Base-by-base conservation (phyloP, 1,140 invertebrate species). In the Chymomyza costata region DNA sequence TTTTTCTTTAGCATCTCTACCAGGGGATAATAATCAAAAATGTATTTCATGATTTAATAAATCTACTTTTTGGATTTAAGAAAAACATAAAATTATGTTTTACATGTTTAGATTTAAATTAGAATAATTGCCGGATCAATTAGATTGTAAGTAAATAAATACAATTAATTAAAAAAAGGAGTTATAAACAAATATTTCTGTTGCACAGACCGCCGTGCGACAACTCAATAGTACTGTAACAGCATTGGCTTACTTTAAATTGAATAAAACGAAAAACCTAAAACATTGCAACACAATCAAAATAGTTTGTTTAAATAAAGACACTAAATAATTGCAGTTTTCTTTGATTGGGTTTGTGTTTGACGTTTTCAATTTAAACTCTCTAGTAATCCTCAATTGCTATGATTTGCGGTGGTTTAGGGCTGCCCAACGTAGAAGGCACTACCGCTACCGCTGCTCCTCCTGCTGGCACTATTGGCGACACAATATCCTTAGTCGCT, bases 381-480 rank as follows among this genome's bases (percentile, higher is more conserved):
- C 39, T n/a, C 59, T 82, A 83, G 52, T 83, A 82, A 55, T 81
- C 76, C 51, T 84, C 82, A 73, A 84, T 67, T 59, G 73, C 74
- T 66, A 84, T 82, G 55, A 84, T 84, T 63, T 84, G 82, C 78
- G 82, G 82, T 84, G 73, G 78, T 73, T 84, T 84, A 43, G 73
- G 61, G 54, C 68, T 51, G 49, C 48, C 57, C 30, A 56, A 40
- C 53, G 60, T 49, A 54, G 48, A 30, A 15, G 28, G 15, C 31
- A 18, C 18, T 28, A 38, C 53, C 30, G 52, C 46, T 37, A 44
- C 51, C 39, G 38, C 18, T 45, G 49, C 38, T 34, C 41, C 46
- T 14, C 46, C 35, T 51, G 34, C 46, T 45, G 40, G 3, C n/a
- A 14, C 56, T 48, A 35, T 30, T 58, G 63, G 65, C 57, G 67